Evolutionary conservation across 2,888 invertebrate genomes (phyloP).

Genomic region (Malthinus seriepunctatus): DNA sequence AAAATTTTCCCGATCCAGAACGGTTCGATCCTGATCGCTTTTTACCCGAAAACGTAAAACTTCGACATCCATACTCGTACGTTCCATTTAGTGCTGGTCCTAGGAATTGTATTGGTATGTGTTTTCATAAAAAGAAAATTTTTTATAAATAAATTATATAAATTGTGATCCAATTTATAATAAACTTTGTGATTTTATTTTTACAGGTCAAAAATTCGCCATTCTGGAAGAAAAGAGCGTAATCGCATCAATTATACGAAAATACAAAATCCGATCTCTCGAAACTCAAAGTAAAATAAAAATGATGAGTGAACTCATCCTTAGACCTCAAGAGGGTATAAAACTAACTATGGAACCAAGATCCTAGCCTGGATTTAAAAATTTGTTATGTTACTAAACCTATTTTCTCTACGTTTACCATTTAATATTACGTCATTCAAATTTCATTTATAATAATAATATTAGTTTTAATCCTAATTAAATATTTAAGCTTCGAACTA

Average conservation of each 20-base stretch:
- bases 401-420: no score
- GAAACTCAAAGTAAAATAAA: conserved; percentile 34
- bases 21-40: conserved; percentile 44
- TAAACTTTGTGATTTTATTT: background rate
- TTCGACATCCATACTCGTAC: conserved; percentile 43
- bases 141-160: no score
- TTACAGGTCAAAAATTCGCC: conserved; percentile 40
- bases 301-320: conserved; percentile 28
- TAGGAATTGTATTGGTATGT: conserved; percentile 44
- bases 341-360: conserved; percentile 34
- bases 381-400: no score
- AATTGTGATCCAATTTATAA: no score
- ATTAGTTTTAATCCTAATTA: no score
- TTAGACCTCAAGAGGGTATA: conserved; percentile 35
- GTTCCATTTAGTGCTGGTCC: conserved; percentile 46
- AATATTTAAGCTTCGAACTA: no score
- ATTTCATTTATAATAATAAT: no score
- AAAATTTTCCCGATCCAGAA: conserved; percentile 43
- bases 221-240: conserved; percentile 38
- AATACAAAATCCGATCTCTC: conserved; percentile 34
- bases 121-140: no score
- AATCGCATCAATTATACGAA: conserved; percentile 35
- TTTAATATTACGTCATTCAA: no score
- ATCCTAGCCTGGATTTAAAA: background rate
- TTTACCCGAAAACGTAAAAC: conserved; percentile 39